Base-by-base conservation (phyloP, 2,113 vertebrate genomes). In the Eptatretus burgeri region DNA sequence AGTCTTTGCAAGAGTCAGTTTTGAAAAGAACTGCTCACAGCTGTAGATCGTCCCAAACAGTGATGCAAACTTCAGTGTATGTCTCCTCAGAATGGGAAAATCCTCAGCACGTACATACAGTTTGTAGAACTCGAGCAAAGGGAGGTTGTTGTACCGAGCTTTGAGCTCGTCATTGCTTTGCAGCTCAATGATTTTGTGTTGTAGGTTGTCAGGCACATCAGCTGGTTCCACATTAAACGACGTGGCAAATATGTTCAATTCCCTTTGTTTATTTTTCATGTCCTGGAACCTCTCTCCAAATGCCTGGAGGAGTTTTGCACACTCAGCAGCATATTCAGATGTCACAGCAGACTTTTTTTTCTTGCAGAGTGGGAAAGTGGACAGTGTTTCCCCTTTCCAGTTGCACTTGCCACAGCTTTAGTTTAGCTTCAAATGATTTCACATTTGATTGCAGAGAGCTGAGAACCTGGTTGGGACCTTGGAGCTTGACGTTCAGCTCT, bases 241-340 rank as follows among this genome's bases (percentile, higher is more conserved):
- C 27, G 27, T 41, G 27, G 27, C 27, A 41, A 41, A 41, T 41
- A 41, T 41, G 7, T 41, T 41, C 13, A 70, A 64, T 70, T 71
- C 64, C 63, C 66, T 13, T 65, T 70, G 13, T 67, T 70, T 71
- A 63, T 63, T 64, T 74, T 72, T 71, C 50, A 72, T 63, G 64
- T 71, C 65, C 66, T 69, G 65, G 60, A 66, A 68, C 66, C 62
- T 65, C 63, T 70, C 63, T 52, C 65, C 66, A 71, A 66, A 66
- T 67, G 51, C 68, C 69, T 66, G 63, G 67, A 70, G 27, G 51
- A 69, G 64, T 63, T 71, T 68, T 52, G 49, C 68, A 65, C 65
- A 71, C 63, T 70, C 67, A 14, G 53, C 56, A 51, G 69, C 63
- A 65, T 68, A 68, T 60, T 70, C 62, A 49, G 19, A 5, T 69